Percentiles rank a stretch among this genome's conserved stretches.
Conservation (phyloP, 2,113 vertebrate genomes). For the Hoplias malabaricus region DNA sequence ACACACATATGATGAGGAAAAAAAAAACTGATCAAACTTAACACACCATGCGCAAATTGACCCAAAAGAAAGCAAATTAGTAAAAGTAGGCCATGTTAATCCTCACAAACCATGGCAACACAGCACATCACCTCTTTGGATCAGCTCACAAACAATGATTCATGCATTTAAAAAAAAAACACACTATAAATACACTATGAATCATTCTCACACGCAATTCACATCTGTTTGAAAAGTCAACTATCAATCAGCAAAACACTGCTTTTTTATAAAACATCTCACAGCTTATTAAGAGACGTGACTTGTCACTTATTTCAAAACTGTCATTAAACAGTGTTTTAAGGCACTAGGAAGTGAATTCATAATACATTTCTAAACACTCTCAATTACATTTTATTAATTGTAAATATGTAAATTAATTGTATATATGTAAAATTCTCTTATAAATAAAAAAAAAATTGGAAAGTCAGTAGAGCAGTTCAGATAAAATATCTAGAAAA, state of each 20-base stretch:
- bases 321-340: no score
- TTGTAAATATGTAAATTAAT: no score
- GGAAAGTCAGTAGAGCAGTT: no score
- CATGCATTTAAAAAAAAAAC: background rate
- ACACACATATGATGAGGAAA: background rate
- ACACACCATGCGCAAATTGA: background rate
- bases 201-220: background rate
- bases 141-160: background rate
- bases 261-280: background rate
- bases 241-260: background rate
- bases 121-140: background rate
- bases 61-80: background rate
- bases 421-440: no score
- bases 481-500: no score
- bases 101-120: slow-evolving; percentile 1
- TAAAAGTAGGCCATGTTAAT: background rate
- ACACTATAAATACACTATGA: background rate
- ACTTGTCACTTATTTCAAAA: no score
- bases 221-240: background rate
- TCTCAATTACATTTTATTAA: no score
- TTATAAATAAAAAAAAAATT: no score
- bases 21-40: background rate
- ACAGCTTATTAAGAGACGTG: no score
- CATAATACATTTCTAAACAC: no score
- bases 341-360: no score